Evolutionary conservation across 2,113 vertebrate genomes (phyloP).

Genomic region (Thunnus thynnus): DNA sequence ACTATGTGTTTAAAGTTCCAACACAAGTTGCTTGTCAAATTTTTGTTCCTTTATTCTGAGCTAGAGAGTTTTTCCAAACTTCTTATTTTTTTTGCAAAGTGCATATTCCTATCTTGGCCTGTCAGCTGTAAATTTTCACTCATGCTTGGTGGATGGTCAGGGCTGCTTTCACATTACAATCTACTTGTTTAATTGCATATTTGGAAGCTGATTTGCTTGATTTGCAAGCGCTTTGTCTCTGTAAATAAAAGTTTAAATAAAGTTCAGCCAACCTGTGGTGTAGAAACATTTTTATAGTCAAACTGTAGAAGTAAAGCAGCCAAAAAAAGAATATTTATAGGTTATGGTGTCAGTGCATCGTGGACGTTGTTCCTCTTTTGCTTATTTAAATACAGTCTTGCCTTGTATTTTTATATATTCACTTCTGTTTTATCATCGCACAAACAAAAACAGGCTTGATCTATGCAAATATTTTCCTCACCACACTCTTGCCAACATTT

Average conservation of each 20-base stretch:
- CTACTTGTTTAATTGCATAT: not conserved
- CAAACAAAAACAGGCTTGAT: not conserved
- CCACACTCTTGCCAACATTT: not conserved
- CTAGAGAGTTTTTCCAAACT: not conserved
- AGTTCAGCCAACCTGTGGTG: conserved; percentile 21
- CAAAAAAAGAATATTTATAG: conserved; percentile 1
- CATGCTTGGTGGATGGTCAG: not conserved
- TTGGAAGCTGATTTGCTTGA: conserved; percentile 1
- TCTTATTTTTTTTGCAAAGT: not conserved
- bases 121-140: not conserved
- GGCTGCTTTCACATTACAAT: not conserved
- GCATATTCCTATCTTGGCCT: not conserved
- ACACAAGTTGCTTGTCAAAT: not conserved
- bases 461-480: not conserved
- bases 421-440: not conserved
- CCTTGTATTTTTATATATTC: not conserved
- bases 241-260: conserved; percentile 2
- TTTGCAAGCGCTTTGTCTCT: conserved; percentile 5
- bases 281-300: not conserved
- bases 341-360: not conserved
- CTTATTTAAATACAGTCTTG: not conserved
- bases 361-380: not conserved
- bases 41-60: not conserved
- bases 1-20: no score
- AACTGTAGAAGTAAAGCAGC: not conserved